A percentile compares a stretch with the other conserved stretches of the same genome.
These are phyloP conservation scores for Leucoma salicis DNA, from an alignment of 2,888 invertebrate species.

Conservation along the genomic window DNA sequence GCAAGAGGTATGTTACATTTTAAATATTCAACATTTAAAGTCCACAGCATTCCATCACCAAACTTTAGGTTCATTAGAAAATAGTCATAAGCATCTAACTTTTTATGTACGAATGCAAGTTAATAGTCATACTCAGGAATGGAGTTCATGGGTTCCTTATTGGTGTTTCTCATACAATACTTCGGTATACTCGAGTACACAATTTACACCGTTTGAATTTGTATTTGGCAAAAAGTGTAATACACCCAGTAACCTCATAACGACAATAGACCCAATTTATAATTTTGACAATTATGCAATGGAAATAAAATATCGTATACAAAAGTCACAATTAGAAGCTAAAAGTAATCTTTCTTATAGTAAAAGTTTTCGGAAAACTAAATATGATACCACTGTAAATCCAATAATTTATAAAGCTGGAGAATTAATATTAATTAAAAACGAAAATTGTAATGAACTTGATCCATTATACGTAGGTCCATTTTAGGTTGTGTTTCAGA, in stretches of 20 bases:
- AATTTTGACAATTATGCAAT: conserved; percentile 6
- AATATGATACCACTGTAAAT: too few relatives aligned
- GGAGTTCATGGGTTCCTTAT: conserved; percentile 12
- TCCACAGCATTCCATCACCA: conserved; percentile 10
- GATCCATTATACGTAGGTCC: too few relatives aligned
- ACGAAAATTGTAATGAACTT: too few relatives aligned
- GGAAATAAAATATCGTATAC: conserved; percentile 6
- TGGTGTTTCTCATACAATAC: conserved; percentile 14
- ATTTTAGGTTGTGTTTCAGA: too few relatives aligned
- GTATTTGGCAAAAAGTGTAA: conserved; percentile 5
- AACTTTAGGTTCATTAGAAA: conserved; percentile 6
- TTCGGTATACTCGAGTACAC: conserved; percentile 11
- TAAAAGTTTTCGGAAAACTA: too few relatives aligned
- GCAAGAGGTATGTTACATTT: conserved; percentile 12
- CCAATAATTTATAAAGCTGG: not conserved
- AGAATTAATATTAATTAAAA: not conserved
- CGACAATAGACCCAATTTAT: conserved; percentile 6
- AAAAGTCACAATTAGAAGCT: conserved; percentile 3
- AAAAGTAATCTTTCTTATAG: not conserved
- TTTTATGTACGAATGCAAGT: conserved; percentile 7
- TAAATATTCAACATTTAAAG: conserved; percentile 4
- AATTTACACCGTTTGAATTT: conserved; percentile 12
- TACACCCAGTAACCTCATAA: not conserved
- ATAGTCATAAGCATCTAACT: conserved; percentile 7
- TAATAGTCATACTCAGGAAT: conserved; percentile 1